Evolutionary conservation across 2,797 vertebrate species (phyloP).

Genomic region (Neosilurus hyrtlii): DNA sequence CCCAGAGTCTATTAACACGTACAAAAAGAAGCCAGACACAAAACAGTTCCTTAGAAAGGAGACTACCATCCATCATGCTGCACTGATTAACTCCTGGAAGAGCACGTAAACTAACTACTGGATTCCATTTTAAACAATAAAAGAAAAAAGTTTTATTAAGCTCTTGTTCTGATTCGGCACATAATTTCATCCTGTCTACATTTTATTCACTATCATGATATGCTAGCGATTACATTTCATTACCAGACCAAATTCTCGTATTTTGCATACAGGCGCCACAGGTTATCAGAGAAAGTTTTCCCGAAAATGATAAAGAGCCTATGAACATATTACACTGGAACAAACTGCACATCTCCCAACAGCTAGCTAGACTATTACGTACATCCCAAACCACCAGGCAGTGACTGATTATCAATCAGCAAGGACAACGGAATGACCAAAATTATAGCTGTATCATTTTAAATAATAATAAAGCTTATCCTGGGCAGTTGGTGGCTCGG

Average conservation of each 20-base stretch:
- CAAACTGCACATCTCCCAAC: neutral
- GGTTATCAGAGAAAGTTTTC: neutral
- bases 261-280: neutral
- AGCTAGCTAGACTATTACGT: too few species aligned
- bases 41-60: conserved; percentile 8
- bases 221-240: neutral
- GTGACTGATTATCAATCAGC: too few species aligned
- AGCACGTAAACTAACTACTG: neutral
- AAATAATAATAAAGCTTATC: too few species aligned
- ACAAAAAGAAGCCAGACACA: conserved; percentile 21
- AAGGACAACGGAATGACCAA: too few species aligned
- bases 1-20: conserved; percentile 33
- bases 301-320: too few species aligned
- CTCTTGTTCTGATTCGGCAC: neutral
- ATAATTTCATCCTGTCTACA: neutral
- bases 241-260: neutral
- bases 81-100: neutral
- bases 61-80: conserved; percentile 22
- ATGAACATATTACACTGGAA: neutral
- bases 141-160: neutral
- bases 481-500: too few species aligned
- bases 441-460: too few species aligned
- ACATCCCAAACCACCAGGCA: too few species aligned
- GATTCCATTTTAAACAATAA: neutral
- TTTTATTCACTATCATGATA: neutral